Conservation (phyloP, 2,888 invertebrate genomes). For the Chaetoderma sp. region DNA sequence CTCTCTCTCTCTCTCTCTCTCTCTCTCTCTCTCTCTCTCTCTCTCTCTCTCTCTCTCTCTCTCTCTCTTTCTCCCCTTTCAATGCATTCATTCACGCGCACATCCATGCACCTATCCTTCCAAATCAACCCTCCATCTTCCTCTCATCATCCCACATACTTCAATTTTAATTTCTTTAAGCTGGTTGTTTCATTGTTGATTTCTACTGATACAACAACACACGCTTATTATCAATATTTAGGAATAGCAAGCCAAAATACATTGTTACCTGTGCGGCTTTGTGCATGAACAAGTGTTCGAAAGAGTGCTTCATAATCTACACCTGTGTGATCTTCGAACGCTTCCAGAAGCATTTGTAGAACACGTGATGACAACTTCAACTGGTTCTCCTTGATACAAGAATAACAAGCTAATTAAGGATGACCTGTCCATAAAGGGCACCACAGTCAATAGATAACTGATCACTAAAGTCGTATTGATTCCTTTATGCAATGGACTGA, state of each 20-base stretch:
- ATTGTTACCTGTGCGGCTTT: constrained; percentile 52
- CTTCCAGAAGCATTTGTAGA: constrained; percentile 49
- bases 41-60: too few relatives aligned
- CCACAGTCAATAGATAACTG: too few relatives aligned
- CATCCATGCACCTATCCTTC: too few relatives aligned
- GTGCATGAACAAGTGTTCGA: constrained; percentile 53
- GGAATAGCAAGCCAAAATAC: too few relatives aligned
- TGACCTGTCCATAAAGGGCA: background rate
- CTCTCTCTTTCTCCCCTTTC: too few relatives aligned
- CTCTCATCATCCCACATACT: background rate
- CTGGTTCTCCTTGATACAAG: constrained; percentile 52
- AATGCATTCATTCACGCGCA: too few relatives aligned
- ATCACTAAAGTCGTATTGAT: too few relatives aligned
- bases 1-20: too few relatives aligned
- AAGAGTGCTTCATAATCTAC: constrained; percentile 60
- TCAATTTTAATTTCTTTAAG: background rate
- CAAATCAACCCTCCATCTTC: too few relatives aligned
- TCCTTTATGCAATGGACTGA: too few relatives aligned
- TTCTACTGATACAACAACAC: background rate
- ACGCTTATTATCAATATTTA: background rate
- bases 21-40: too few relatives aligned
- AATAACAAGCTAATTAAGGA: background rate
- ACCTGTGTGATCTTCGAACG: constrained; percentile 54
- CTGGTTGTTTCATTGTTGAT: background rate
- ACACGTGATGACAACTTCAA: constrained; percentile 50